Evolutionary conservation across 1,140 invertebrate species (phyloP).

Genomic region (Probaryconus sp.): DNA sequence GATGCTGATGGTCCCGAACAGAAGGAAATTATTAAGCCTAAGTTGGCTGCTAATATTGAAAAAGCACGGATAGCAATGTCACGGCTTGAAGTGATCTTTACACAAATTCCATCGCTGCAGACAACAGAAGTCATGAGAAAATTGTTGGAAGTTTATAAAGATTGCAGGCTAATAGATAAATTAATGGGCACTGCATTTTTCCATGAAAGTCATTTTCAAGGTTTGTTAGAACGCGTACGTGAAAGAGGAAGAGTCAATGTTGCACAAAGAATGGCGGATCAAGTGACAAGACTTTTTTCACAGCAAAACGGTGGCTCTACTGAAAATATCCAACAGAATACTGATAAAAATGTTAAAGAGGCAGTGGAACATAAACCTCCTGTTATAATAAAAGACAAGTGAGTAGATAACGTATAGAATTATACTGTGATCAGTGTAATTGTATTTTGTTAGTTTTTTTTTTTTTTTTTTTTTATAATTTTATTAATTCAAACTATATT

Average conservation of each 20-base stretch:
- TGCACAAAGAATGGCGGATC: constrained; percentile 80
- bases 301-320: constrained; percentile 68
- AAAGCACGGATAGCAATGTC: constrained; percentile 86
- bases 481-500: neutral
- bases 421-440: neutral
- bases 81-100: constrained; percentile 86
- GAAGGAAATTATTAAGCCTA: constrained; percentile 80
- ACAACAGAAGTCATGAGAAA: constrained; percentile 88
- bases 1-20: constrained; percentile 73
- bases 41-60: constrained; percentile 86
- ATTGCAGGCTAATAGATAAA: constrained; percentile 90
- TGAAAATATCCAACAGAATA: constrained; percentile 51
- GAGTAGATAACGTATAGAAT: neutral
- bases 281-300: constrained; percentile 79
- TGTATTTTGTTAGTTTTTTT: neutral
- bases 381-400: constrained; percentile 16
- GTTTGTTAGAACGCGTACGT: constrained; percentile 78
- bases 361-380: constrained; percentile 16
- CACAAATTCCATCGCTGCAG: constrained; percentile 84
- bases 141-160: constrained; percentile 89
- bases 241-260: constrained; percentile 78
- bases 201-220: constrained; percentile 87
- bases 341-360: constrained; percentile 33
- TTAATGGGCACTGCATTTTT: constrained; percentile 92
- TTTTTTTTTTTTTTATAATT: constrained; percentile 2